Base-by-base conservation (phyloP, 1,140 invertebrate species). In the Helicoverpa armigera region DNA sequence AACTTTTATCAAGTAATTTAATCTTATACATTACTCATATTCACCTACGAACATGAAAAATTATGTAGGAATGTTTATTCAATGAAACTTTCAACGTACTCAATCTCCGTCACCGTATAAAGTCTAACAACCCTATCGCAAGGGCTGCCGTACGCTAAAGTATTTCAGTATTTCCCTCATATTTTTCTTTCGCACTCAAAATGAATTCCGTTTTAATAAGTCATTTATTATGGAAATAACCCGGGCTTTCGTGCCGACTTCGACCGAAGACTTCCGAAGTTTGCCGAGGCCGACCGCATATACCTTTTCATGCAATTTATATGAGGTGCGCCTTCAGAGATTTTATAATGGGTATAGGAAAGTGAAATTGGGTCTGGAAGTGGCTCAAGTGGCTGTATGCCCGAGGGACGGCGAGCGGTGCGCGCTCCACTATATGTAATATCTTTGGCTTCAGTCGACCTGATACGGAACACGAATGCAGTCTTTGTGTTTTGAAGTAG, bases 181-280 rank as follows among this genome's bases (percentile, higher is more conserved):
- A 75, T 75, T 75, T 75, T 75, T 75, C 73, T 75, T 75, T 75
- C 73, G n/a, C 73, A 50, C 70, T 75, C 73, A 61, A 75, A 75
- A 60, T 75, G 73, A 61, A 75, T 75, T 75, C 56, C 61, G 23
- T 43, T 77, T 77, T 77, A 65, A 54, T 65, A 67, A 77, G 60
- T 77, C 75, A 77, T 77, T 77, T 67, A 77, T 67, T 51, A 77
- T 65, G 75, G 43, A 77, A 67, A 77, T 77, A 77, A 53, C 56
- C 48, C 56, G 56, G 35, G 73, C 16, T 29, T 70, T 70, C 61
- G 48, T 31, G 43, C 13, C 72, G 72, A 53, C 48, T 16, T 61
- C 56, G 73, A 56, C 53, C 51, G 53, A 73, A 35, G 23, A 35
- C 23, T n/a, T 51, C 67, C 50, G 50, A 51, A 53, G 50, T 70